These are phyloP conservation scores for Choreutis nemorana DNA, from an alignment of 2,888 invertebrate species.

Conservation along the genomic window DNA sequence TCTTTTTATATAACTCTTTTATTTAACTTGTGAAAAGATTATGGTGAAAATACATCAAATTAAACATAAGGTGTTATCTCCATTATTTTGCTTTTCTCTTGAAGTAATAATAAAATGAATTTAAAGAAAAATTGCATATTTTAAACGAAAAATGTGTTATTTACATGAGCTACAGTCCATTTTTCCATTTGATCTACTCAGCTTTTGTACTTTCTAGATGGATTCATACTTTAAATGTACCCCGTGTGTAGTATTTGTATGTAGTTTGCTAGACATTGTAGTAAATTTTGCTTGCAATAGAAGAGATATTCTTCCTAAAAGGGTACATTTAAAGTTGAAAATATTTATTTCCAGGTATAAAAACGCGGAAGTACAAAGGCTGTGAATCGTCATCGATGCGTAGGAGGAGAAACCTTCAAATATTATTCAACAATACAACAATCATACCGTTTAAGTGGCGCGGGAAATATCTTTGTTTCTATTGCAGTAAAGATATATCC, in stretches of 20 bases:
- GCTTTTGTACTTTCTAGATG: background rate
- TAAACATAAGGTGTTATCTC: no score
- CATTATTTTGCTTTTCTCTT: no score
- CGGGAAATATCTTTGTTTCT: slow-evolving; percentile 55
- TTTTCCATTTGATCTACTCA: background rate
- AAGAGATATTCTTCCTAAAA: slow-evolving; percentile 9
- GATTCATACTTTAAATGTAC: slow-evolving; percentile 37
- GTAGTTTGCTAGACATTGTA: slow-evolving; percentile 1
- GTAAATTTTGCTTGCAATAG: background rate
- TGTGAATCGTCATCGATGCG: slow-evolving; percentile 48
- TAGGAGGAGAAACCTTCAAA: slow-evolving; percentile 46
- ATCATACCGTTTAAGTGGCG: slow-evolving; percentile 59
- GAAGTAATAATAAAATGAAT: no score
- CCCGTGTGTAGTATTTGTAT: slow-evolving; percentile 14
- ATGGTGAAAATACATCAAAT: background rate
- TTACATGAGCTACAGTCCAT: no score
- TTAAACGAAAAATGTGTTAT: no score
- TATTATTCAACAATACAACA: slow-evolving; percentile 50
- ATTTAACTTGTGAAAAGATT: no score
- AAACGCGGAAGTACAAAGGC: slow-evolving; percentile 36
- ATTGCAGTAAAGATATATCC: slow-evolving; percentile 43
- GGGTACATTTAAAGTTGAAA: slow-evolving; percentile 57
- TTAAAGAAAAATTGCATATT: no score
- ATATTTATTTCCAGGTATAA: slow-evolving; percentile 48
- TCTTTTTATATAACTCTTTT: no score